A percentile compares a stretch with the other conserved stretches of the same genome.
Conservation (phyloP, 2,888 invertebrate species). For the Timema podura region DNA sequence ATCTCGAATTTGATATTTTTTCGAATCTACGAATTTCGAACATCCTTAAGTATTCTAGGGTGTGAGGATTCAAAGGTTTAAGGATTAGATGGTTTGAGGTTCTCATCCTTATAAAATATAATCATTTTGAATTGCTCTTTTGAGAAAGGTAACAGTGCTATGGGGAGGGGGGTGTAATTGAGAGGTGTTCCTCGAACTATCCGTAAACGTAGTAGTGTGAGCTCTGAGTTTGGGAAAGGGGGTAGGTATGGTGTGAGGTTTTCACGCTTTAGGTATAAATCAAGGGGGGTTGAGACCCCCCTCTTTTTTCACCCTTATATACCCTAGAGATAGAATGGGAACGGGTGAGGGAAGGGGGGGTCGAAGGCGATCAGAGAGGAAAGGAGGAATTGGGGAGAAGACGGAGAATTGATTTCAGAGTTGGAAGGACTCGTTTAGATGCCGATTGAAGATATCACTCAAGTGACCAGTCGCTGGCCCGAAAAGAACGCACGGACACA, state of each 20-base stretch:
- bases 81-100: too few relatives aligned
- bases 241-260: background rate
- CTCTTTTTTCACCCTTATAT: background rate
- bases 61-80: too few relatives aligned
- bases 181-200: too few relatives aligned
- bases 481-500: background rate
- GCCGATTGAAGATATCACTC: slow-evolving; percentile 14
- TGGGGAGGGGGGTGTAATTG: too few relatives aligned
- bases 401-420: slow-evolving; percentile 13
- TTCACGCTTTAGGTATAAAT: slow-evolving; percentile 11
- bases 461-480: slow-evolving; percentile 8
- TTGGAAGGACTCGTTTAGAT: slow-evolving; percentile 13
- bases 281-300: slow-evolving; percentile 9
- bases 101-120: too few relatives aligned
- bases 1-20: too few relatives aligned
- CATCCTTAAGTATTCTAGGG: too few relatives aligned
- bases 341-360: background rate
- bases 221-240: background rate
- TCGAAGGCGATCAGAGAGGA: slow-evolving; percentile 5
- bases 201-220: too few relatives aligned
- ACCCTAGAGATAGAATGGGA: background rate
- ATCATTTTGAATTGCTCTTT: too few relatives aligned
- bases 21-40: too few relatives aligned
- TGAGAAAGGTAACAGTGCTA: too few relatives aligned
- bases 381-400: background rate